phyloP scores from a whole-genome alignment of 2,888 invertebrate genomes.

The Tinea trinotella region DNA sequence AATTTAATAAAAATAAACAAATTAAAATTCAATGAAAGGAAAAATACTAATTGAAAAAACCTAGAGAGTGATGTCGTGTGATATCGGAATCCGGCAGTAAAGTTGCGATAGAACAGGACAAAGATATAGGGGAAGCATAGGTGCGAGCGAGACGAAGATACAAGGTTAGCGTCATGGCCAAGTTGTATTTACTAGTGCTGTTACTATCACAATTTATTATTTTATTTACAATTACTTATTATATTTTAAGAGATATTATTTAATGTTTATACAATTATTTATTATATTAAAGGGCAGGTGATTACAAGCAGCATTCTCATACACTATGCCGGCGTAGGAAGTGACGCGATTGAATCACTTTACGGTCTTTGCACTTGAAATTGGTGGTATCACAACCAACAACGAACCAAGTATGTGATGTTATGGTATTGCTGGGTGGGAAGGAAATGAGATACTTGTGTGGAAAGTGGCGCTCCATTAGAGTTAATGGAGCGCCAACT shows the following conservation, averaged over 20 bases:
- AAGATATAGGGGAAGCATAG: conserved; percentile 22
- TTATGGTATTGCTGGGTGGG: too few relatives aligned
- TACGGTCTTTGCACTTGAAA: too few relatives aligned
- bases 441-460: too few relatives aligned
- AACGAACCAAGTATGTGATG: too few relatives aligned
- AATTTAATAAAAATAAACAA: neutral
- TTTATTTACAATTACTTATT: neutral
- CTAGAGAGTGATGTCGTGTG: conserved; percentile 16
- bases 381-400: too few relatives aligned
- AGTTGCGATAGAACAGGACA: conserved; percentile 36
- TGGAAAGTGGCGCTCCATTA: too few relatives aligned
- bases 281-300: neutral
- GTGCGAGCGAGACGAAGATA: conserved; percentile 41
- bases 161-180: conserved; percentile 64
- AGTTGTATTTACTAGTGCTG: conserved; percentile 15
- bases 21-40: conserved; percentile 12
- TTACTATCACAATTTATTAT: neutral
- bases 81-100: conserved; percentile 60
- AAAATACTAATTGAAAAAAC: conserved; percentile 14
- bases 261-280: neutral
- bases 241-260: neutral
- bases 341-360: too few relatives aligned
- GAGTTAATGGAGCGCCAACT: too few relatives aligned
- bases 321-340: neutral
- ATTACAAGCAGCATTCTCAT: too few relatives aligned